Evolutionary conservation across 2,113 vertebrate genomes (phyloP).

Genomic region (Tretioscincus oriximinensis): DNA sequence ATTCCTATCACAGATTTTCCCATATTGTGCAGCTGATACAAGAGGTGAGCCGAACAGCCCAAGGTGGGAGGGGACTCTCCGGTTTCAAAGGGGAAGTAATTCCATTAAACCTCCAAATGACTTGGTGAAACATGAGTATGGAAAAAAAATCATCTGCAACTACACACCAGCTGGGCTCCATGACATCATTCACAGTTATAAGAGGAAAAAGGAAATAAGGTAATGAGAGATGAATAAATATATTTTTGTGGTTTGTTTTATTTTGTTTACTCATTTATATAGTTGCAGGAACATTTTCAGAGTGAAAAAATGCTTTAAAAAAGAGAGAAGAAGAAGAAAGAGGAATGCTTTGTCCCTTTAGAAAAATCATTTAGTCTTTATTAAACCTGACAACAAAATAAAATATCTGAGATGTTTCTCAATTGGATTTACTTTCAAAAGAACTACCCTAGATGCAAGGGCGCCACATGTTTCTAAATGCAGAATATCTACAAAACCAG

Average conservation of each 20-base stretch:
- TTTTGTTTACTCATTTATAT: conserved; percentile 66
- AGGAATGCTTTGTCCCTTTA: conserved; percentile 64
- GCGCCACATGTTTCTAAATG: conserved; percentile 51
- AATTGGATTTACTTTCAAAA: conserved; percentile 50
- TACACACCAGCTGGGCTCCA: conserved; percentile 74
- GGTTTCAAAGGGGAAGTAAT: conserved; percentile 66
- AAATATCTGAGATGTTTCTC: conserved; percentile 67
- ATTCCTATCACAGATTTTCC: conserved; percentile 45
- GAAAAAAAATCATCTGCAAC: conserved; percentile 65
- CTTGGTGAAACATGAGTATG: conserved; percentile 74
- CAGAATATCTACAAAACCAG: conserved; percentile 42
- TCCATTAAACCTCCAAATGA: conserved; percentile 73
- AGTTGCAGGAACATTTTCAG: conserved; percentile 55
- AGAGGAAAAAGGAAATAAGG: conserved; percentile 72
- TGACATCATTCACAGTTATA: conserved; percentile 75
- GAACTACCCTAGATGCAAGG: conserved; percentile 54
- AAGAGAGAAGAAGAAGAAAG: conserved; percentile 54
- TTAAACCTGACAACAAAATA: conserved; percentile 68
- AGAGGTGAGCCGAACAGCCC: conserved; percentile 65
- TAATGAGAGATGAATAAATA: conserved; percentile 70
- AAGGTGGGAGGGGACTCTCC: conserved; percentile 6
- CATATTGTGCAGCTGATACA: conserved; percentile 66
- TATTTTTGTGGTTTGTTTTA: background rate
- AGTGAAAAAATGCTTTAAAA: conserved; percentile 33
- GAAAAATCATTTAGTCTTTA: conserved; percentile 67